Conservation (phyloP, 2,888 invertebrate species). For the Polia nebulosa region DNA sequence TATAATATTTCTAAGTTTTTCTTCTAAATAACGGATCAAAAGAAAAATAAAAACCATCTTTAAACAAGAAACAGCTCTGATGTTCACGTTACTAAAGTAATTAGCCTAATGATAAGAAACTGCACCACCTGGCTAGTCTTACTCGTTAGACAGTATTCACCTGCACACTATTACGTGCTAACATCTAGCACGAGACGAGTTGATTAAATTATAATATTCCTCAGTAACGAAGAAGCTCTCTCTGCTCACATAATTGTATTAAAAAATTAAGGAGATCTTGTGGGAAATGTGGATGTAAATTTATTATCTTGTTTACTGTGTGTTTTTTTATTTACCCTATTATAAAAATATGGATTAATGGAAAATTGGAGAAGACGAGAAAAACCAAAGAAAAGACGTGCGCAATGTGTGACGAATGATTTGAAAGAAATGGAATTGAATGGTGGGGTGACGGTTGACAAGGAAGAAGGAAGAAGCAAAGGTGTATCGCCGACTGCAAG, state of each 20-base stretch:
- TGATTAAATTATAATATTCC: slow-evolving; percentile 33
- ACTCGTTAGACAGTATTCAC: slow-evolving; percentile 5
- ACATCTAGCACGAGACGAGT: not conserved
- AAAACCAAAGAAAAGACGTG: too few relatives aligned
- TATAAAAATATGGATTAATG: too few relatives aligned
- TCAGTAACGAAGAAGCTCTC: not conserved
- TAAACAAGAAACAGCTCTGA: not conserved
- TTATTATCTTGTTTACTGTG: slow-evolving; percentile 6
- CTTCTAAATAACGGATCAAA: not conserved
- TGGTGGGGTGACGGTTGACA: too few relatives aligned
- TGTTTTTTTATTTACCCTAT: not conserved
- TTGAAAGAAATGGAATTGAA: too few relatives aligned
- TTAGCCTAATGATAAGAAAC: slow-evolving; percentile 10
- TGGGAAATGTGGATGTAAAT: not conserved
- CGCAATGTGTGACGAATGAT: too few relatives aligned
- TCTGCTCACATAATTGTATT: slow-evolving; percentile 23
- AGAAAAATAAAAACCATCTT: not conserved
- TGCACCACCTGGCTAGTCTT: slow-evolving; percentile 7
- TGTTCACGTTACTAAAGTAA: slow-evolving; percentile 7
- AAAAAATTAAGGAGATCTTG: slow-evolving; percentile 19
- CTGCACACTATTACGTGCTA: not conserved
- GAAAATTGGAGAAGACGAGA: too few relatives aligned
- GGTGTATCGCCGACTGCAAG: too few relatives aligned
- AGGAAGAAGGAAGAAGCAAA: too few relatives aligned
- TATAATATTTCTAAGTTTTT: not conserved